Evolutionary conservation across 2,888 invertebrate species (phyloP).

Genomic region (Exephanes ischioxanthus): DNA sequence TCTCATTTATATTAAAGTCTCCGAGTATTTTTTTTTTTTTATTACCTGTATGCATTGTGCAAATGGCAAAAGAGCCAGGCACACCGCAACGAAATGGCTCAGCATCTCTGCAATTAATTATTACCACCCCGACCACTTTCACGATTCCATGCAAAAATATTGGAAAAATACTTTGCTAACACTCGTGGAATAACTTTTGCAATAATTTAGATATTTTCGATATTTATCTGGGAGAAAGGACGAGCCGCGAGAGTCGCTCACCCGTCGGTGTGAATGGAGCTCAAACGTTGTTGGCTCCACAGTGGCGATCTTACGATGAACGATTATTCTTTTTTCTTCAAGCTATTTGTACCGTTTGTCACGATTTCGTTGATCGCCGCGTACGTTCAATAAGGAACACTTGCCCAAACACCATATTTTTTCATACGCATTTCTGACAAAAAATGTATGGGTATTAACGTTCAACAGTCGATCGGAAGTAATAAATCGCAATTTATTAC

Average conservation of each 20-base stretch:
- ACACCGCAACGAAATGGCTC: neutral
- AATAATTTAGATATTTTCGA: no score
- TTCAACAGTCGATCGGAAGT: neutral
- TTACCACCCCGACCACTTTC: neutral
- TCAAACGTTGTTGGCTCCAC: neutral
- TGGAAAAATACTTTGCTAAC: neutral
- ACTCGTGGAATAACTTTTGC: neutral
- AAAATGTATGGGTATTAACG: neutral
- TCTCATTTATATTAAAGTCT: no score
- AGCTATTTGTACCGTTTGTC: conserved; percentile 45
- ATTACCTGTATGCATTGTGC: conserved; percentile 21
- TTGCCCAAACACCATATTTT: conserved; percentile 60
- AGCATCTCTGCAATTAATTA: conserved; percentile 16
- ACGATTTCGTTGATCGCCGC: conserved; percentile 10
- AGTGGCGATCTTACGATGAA: conserved; percentile 30
- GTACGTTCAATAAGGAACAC: conserved; percentile 36
- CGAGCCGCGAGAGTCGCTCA: neutral
- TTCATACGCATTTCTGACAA: neutral
- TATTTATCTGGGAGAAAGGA: neutral
- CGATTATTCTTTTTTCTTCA: neutral
- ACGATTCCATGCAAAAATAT: neutral
- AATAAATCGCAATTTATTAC: neutral
- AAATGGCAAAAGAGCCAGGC: no score
- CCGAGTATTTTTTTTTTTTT: neutral
- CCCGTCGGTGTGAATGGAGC: conserved; percentile 3